Evolutionary conservation across 2,113 vertebrate genomes (phyloP), one percentile per base, ranked within the genome.

Genomic region (Chloropsis cyanopogon): DNA sequence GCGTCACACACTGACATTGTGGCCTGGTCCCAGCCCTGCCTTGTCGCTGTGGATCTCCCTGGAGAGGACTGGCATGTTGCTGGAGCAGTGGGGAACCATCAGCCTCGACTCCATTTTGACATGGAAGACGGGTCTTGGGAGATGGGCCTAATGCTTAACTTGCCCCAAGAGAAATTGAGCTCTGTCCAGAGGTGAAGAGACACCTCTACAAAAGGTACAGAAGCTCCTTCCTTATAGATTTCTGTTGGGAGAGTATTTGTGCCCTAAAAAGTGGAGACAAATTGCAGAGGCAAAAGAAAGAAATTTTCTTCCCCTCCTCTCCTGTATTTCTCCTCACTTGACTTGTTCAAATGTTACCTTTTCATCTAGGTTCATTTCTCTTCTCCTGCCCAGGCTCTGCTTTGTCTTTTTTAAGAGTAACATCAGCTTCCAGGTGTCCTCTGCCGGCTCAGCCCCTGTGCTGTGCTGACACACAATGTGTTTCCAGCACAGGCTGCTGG

Each of bases 1-100:
- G 7, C 37, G n/a, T 12, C 25, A 7, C 29, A 8, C 12, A 7
- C 12, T 19, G 79, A 15, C 1, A 1, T 2, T 1, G 1, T n/a
- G 52, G 14, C 14, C 44, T 52, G 52, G 14, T 9, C 6, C 76
- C 33, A 44, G 29, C 37, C 52, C 37, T 66, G 23, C 21, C 29
- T 39, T 46, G n/a, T 73, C 37, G 11, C 54, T 24, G 3, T 23
- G 41, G 33, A 14, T 15, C 46, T 82, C 28, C 18, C 12, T 61
- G 46, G 22, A 71, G 41, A 28, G 25, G 18, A 47, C 41, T 21
- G 28, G 17, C 3, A 2, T 13, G 7, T 37, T 64, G 17, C 8
- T 20, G 10, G 20, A 56, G 10, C 10, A 20, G 37, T 35, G 60
- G 83, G 76, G 76, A 88, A 7, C 14, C 71, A 64, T 35, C 46